Base-by-base conservation (phyloP, 2,113 vertebrate genomes). In the Cryptoleucopteryx plumbea region DNA sequence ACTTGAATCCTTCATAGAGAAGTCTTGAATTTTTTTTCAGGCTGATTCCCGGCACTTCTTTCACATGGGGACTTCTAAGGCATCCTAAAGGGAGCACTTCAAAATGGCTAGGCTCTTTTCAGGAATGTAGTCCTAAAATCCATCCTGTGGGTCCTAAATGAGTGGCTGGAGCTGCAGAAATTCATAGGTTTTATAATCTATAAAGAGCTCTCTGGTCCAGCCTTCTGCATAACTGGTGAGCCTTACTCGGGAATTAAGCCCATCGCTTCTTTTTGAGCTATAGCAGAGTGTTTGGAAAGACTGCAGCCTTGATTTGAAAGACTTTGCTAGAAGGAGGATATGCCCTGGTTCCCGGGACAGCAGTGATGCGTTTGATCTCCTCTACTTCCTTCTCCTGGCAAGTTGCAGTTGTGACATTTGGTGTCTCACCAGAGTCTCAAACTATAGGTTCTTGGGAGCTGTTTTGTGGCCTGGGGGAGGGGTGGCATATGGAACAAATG, bases 401-500 rank as follows among this genome's bases (percentile, higher is more conserved):
- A 68, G 65, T 14, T 82, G 38, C 31, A 75, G 25, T 93, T 96
- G 82, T 82, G 87, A 94, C 96, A 88, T 93, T 96, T 96, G 82
- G 62, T 91, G 58, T 86, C 43, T 89, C 62, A 96, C 62, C 58
- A 67, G 65, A 78, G 62, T 77, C 94, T 93, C 58, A 70, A 85
- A 50, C 84, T 77, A 42, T 86, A 80, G 85, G 74, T 82, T 96
- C 91, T 86, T 85, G 62, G 66, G 87, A 83, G 87, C 74, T 73
- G 34, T 74, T 94, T 79, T 96, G 92, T 96, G 62, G 77, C 45
- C 27, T 31, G 92, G 74, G 72, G 87, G 96, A 90, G 92, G 82
- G 48, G 58, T 94, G 82, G 70, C 84, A 77, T 95, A 86, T 95
- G 93, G 96, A 95, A 93, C 90, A 96, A 97, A 97, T 96, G 96